Conservation (phyloP, 2,113 vertebrate genomes). For the Strix uralensis region DNA sequence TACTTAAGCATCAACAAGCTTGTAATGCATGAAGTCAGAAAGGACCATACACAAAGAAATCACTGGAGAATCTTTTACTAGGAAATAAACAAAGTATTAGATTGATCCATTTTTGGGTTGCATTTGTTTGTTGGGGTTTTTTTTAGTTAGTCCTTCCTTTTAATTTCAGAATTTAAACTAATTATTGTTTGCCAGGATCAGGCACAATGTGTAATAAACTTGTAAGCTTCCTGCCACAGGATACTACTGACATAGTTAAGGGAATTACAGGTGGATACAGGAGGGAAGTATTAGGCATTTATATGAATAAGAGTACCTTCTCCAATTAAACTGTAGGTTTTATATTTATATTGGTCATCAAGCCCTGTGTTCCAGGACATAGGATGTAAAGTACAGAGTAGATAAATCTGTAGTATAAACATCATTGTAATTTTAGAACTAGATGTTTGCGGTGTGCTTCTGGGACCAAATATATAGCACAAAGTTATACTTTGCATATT, state of each 20-base stretch:
- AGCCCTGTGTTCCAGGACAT: not conserved
- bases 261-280: not conserved
- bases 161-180: not conserved
- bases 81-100: not conserved
- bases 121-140: not conserved
- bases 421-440: not conserved
- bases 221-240: not conserved
- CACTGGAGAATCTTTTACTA: not conserved
- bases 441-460: not conserved
- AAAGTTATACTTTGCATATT: not conserved
- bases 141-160: not conserved
- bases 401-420: not conserved
- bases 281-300: not conserved
- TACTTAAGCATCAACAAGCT: not conserved
- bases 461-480: not conserved
- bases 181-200: not conserved
- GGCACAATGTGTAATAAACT: not conserved
- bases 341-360: not conserved
- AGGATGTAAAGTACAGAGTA: not conserved
- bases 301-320: not conserved
- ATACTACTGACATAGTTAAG: not conserved
- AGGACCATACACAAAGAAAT: not conserved
- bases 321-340: not conserved
- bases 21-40: not conserved
- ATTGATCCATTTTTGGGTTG: not conserved